Percentiles rank a stretch among this genome's conserved stretches.
Evolutionary conservation across 2,888 invertebrate species (phyloP).

Genomic region (Nemurella pictetii): DNA sequence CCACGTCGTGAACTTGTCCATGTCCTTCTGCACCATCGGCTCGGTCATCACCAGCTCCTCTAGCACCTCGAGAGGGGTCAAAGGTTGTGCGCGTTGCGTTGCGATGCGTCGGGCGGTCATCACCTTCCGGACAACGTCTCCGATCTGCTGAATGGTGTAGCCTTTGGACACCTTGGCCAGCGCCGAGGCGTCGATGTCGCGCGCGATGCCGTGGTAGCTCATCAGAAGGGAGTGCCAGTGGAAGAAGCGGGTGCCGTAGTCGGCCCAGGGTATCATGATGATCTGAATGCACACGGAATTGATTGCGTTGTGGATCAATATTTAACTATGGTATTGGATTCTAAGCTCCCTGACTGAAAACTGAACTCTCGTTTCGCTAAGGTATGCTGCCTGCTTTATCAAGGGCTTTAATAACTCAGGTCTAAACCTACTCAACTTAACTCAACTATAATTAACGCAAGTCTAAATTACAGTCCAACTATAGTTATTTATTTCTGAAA

Average conservation of each 20-base stretch:
- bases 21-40: constrained; percentile 54
- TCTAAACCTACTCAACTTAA: too few relatives aligned
- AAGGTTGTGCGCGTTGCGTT: background rate
- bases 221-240: constrained; percentile 60
- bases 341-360: too few relatives aligned
- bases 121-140: constrained; percentile 53
- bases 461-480: too few relatives aligned
- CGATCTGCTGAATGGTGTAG: constrained; percentile 59
- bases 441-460: too few relatives aligned
- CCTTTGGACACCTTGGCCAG: constrained; percentile 59
- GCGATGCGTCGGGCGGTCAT: constrained; percentile 57
- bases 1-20: constrained; percentile 57
- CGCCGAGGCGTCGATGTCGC: constrained; percentile 62
- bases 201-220: constrained; percentile 61
- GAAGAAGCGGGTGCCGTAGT: constrained; percentile 57
- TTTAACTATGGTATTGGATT: too few relatives aligned
- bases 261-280: constrained; percentile 35
- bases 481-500: too few relatives aligned
- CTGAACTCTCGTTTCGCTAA: too few relatives aligned
- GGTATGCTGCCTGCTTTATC: too few relatives aligned
- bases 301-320: too few relatives aligned
- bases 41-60: constrained; percentile 52
- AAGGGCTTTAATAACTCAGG: too few relatives aligned
- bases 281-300: too few relatives aligned
- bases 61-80: constrained; percentile 54